A percentile compares a stretch with the other conserved stretches of the same genome.
Evolutionary conservation across 2,113 vertebrate species (phyloP).

Genomic region (Heptranchias perlo): DNA sequence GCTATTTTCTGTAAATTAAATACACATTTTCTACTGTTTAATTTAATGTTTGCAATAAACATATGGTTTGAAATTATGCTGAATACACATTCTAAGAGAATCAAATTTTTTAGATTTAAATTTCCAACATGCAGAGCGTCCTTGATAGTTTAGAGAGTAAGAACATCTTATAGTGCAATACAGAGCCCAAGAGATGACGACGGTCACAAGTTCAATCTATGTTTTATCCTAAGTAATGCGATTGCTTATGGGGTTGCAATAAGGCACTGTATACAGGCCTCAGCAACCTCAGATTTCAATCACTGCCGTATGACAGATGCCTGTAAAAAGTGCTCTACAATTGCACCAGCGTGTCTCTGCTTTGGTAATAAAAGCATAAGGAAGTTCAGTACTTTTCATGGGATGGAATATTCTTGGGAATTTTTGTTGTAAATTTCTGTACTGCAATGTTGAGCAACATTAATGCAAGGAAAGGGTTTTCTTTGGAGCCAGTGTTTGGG

Average conservation of each 20-base stretch:
- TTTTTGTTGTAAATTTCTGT: not conserved
- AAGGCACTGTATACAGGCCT: no score
- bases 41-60: constrained; percentile 38
- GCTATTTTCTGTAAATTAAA: constrained; percentile 39
- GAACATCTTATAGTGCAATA: not conserved
- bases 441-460: not conserved
- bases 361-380: not conserved
- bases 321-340: no score
- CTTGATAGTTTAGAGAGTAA: not conserved
- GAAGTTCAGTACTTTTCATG: not conserved
- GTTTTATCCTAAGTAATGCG: not conserved
- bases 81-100: not conserved
- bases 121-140: not conserved
- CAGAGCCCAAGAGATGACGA: not conserved
- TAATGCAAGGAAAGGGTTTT: not conserved
- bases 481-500: no score
- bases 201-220: not conserved
- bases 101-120: not conserved
- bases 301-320: no score
- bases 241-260: no score
- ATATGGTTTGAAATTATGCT: constrained; percentile 15
- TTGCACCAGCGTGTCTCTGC: no score
- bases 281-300: no score
- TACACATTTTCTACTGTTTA: constrained; percentile 38
- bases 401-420: not conserved